A percentile compares a stretch with the other conserved stretches of the same genome.
These are phyloP conservation scores for Silvanus unidentatus DNA, from an alignment of 2,888 invertebrate species.

Conservation along the genomic window DNA sequence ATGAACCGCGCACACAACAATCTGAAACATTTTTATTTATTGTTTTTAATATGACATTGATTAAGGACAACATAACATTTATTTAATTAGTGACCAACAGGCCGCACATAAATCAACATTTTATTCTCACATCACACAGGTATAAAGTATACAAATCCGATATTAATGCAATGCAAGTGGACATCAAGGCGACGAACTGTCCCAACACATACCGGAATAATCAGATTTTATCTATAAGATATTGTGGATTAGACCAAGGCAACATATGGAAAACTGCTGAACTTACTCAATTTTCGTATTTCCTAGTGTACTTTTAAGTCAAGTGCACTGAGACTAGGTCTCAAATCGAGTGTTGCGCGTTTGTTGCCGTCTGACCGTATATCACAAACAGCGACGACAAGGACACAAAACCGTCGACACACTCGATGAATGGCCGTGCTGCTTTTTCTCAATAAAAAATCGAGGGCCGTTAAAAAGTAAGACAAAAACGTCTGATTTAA, in stretches of 20 bases:
- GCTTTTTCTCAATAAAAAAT: slow-evolving; percentile 23
- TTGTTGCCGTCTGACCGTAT: too few relatives aligned
- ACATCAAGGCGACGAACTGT: too few relatives aligned
- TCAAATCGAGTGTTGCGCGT: too few relatives aligned
- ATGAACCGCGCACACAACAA: slow-evolving; percentile 24
- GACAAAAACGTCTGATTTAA: slow-evolving; percentile 28
- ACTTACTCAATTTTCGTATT: too few relatives aligned
- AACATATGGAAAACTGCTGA: too few relatives aligned
- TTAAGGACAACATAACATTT: slow-evolving; percentile 31
- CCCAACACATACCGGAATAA: too few relatives aligned
- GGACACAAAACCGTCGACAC: slow-evolving; percentile 8
- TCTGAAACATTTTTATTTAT: slow-evolving; percentile 34
- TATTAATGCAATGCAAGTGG: too few relatives aligned
- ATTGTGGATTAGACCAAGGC: too few relatives aligned
- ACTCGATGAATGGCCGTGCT: slow-evolving; percentile 25
- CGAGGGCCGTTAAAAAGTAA: slow-evolving; percentile 9
- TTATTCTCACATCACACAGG: slow-evolving; percentile 27
- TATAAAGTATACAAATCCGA: slow-evolving; percentile 6
- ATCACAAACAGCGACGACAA: too few relatives aligned
- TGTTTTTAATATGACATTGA: slow-evolving; percentile 38
- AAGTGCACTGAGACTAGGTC: too few relatives aligned
- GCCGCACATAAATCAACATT: slow-evolving; percentile 30
- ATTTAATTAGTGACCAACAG: slow-evolving; percentile 34
- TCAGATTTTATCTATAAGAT: too few relatives aligned
- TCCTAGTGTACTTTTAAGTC: too few relatives aligned